Evolutionary conservation across 2,888 invertebrate genomes (phyloP), one percentile per base, ranked within the genome.

Genomic region (Hymenopus coronatus): DNA sequence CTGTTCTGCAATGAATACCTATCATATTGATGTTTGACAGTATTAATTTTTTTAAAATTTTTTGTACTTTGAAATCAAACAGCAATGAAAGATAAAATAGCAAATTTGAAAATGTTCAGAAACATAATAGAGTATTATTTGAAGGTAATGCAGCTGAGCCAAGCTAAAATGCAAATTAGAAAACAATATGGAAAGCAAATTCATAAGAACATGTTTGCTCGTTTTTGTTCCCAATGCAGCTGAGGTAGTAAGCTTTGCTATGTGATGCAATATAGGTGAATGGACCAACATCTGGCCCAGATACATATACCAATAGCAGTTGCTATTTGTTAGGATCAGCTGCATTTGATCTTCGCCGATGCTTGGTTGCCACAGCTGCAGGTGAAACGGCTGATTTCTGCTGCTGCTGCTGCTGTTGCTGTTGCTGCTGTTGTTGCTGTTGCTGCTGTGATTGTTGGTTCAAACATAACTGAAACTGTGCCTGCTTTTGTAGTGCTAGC

Each of bases 361-460:
- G 91, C 91, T 93, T 93, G 30, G 92, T 92, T 82, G 92, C 91
- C 82, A 92, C 91, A 82, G 91, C 92, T 85, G 92, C 91, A 28
- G 91, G 90, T 27, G 91, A 90, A 54, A 91, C 91, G 28, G 85
- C 82, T 9, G 89, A 54, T 25, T 84, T 84, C 89, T 91, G 92
- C 90, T 92, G 92, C 88, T 92, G 92, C 90, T 93, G 93, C 88
- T 92, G 92, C 87, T 93, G 89, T 90, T 92, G 92, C 90, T 93
- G 93, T 12, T 40, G 40, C 12, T 40, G 40, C 40, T 40, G 40
- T 40, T 40, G 40, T 40, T 40, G 40, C 2, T 90, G 93, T 89
- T 93, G 93, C 82, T 92, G 92, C 88, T 93, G 93, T 89, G 92
- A 92, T 92, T 93, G 93, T 90, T 93, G 93, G 91, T 93, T 90